Base-by-base conservation (phyloP, 2,888 invertebrate species). In the Uloborus plumipes region DNA sequence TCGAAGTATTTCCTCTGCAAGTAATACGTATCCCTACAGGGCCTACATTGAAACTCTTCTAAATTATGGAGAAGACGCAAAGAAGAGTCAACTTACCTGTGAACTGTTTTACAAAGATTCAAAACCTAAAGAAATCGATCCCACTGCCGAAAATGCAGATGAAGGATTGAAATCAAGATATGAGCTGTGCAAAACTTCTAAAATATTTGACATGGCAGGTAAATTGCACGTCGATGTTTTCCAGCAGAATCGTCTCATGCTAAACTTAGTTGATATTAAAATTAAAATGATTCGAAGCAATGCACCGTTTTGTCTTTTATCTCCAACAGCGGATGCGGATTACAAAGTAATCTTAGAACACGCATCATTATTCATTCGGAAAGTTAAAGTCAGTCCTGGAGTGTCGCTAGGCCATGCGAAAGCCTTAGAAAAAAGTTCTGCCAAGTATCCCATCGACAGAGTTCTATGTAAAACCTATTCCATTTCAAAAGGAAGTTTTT, bases 21-120 rank as follows among this genome's bases (percentile, higher is more conserved):
- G 39, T 22, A 71, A 71, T 47, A 72, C 65, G 4, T 73, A 73
- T 53, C 31, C 73, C 18, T 73, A 65, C 50, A 16, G 65, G n/a
- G 73, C 73, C 4, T 65, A 55, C 14, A 73, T 73, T 14, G 65
- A 73, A 73, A 73, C 73, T 3, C 15, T 65, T 6, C 47, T 73
- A n/a, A 73, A 73, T 64, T 73, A 65, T n/a, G 73, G 73, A 20
- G 64, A 51, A 26, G 64, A 73, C 64, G 64, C 51, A n/a, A 73
- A 73, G 47, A 73, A 65, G 47, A 73, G 55, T 65, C 20, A 65
- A 73, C 53, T 64, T 1, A 65, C 73, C 18, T 65, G 64, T 11
- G 65, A 73, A 64, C 39, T 31, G 16, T 73, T 73, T 31, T 73
- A 50, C 31, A 64, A 73, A 50, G 64, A 73, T 53, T 64, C 51